Base-by-base conservation (phyloP, 2,888 invertebrate genomes). In the Brachyopa scutellaris region DNA sequence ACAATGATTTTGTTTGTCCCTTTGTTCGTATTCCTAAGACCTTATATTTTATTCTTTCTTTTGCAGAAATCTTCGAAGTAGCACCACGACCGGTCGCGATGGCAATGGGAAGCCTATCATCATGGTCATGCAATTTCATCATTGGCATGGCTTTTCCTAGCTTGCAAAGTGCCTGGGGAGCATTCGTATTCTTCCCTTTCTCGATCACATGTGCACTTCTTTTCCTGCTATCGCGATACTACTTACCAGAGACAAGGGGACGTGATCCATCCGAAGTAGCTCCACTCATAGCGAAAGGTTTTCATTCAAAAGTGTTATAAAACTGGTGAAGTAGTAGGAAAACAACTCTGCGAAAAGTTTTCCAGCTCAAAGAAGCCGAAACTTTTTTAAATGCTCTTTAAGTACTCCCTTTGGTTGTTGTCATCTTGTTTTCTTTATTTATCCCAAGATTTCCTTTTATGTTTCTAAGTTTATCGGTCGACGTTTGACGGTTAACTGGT, bases 61-160 rank as follows among this genome's bases (percentile, higher is more conserved):
- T 88, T 87, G 1, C 91, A 91, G 97, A 97, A 91, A 89, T 97
- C 62, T 96, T 97, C 88, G 96, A 96, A 87, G 95, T 96, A 76
- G 95, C 94, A 0, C 95, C 97, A 0, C 93, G 96, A n/a, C 93
- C 96, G 0, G 94, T 94, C 15, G 96, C 95, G 59, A 97, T 97
- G 96, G 94, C 97, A 49, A 92, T 96, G 89, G 97, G 97, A 40
- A 96, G 96, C 79, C 93, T 96, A 86, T 93, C 94, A 77, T 97
- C 97, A 89, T 98, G 97, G 97, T 92, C 93, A 0, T 96, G 96
- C 45, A 97, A 97, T 91, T 96, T 97, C 89, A 87, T 96, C 4
- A 94, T 98, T 79, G 97, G 95, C 29, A 94, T 97, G 92, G 91
- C 93, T 15, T 96, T 97, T 90, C 94, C 94, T 6, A 89, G 91